phyloP scores from a whole-genome alignment of 2,797 vertebrate genomes.

The Esox masquinongy region DNA sequence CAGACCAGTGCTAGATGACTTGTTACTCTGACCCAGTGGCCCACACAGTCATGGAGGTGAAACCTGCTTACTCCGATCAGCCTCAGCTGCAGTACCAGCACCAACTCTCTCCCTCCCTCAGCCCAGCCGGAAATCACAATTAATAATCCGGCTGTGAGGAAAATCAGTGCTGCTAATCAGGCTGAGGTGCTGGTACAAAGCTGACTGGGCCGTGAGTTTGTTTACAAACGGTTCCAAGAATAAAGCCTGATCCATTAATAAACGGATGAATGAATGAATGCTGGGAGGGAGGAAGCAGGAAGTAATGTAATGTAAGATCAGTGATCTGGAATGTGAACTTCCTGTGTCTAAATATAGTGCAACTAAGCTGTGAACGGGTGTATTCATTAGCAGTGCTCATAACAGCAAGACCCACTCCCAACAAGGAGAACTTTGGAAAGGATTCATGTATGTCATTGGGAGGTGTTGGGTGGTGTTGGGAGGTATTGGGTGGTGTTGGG shows the following conservation, averaged over 20 bases:
- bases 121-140: not conserved
- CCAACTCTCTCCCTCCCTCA: not conserved
- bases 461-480: not conserved
- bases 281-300: constrained; percentile 13
- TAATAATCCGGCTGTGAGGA: not conserved
- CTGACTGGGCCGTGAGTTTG: constrained; percentile 41
- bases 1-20: not conserved
- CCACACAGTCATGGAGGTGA: not conserved
- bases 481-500: not conserved
- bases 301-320: not conserved
- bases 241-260: constrained; percentile 40
- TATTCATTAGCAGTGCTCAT: not conserved
- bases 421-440: not conserved
- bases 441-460: not conserved
- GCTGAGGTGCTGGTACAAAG: constrained; percentile 26
- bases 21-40: not conserved
- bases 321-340: constrained; percentile 16
- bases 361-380: constrained; percentile 14
- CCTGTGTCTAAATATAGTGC: constrained; percentile 16
- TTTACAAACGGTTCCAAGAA: constrained; percentile 32
- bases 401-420: not conserved
- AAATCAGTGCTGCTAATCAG: not conserved
- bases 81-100: not conserved
- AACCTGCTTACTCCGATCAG: not conserved
- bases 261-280: constrained; percentile 25